A percentile compares a stretch with the other conserved stretches of the same genome.
These are phyloP conservation scores for Hypomecis punctinalis DNA, from an alignment of 2,888 invertebrate species.

Conservation along the genomic window DNA sequence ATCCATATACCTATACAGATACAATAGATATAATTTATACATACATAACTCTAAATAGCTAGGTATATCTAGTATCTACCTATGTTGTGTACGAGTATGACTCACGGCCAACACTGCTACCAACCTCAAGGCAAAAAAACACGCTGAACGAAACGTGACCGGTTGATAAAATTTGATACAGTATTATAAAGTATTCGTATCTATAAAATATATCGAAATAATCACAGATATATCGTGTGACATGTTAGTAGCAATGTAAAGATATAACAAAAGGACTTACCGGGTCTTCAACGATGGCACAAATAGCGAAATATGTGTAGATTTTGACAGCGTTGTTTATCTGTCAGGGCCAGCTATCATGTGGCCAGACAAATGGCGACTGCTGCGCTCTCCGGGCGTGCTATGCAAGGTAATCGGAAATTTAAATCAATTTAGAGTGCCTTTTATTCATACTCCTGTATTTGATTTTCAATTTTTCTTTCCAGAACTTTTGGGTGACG, in stretches of 20 bases:
- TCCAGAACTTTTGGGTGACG: constrained; percentile 17
- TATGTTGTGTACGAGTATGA: background rate
- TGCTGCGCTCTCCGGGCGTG: constrained; percentile 50
- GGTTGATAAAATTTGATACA: constrained; percentile 9
- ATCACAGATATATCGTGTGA: no score
- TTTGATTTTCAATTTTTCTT: constrained; percentile 24
- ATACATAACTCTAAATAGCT: no score
- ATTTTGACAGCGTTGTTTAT: constrained; percentile 17
- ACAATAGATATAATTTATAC: no score
- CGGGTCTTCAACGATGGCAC: background rate
- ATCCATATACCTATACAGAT: no score
- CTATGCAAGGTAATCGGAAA: constrained; percentile 21
- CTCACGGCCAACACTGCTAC: constrained; percentile 32
- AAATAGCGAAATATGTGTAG: constrained; percentile 6
- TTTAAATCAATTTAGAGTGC: constrained; percentile 15
- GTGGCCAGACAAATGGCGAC: constrained; percentile 55
- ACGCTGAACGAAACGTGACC: constrained; percentile 31
- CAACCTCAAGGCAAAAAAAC: constrained; percentile 38
- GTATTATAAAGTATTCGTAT: no score
- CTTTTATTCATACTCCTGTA: background rate
- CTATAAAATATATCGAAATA: background rate
- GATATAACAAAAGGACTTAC: constrained; percentile 14
- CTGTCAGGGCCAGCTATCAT: constrained; percentile 52
- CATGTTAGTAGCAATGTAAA: background rate
- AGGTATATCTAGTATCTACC: background rate